A percentile compares a stretch with the other conserved stretches of the same genome.
Evolutionary conservation across 2,888 invertebrate species (phyloP).

Genomic region (Scaptomyza caliginosa): DNA sequence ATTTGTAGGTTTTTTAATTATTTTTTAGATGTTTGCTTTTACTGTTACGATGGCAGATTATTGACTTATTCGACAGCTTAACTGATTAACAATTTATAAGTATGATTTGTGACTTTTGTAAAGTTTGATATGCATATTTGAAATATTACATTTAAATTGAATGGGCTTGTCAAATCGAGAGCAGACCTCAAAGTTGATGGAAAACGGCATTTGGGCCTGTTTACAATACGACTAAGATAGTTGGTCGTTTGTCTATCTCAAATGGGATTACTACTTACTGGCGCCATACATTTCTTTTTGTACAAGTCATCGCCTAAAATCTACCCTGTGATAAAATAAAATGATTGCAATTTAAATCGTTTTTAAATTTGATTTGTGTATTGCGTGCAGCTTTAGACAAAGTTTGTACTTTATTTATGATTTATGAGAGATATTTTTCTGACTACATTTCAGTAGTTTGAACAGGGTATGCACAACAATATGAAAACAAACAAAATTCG

Average conservation of each 20-base stretch:
- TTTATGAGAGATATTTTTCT: neutral
- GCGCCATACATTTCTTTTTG: no score
- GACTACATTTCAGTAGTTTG: neutral
- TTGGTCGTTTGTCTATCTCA: conserved; percentile 7
- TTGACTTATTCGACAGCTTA: conserved; percentile 6
- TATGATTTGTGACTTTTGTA: neutral
- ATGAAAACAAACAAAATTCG: conserved; percentile 2
- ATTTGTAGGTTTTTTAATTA: conserved; percentile 21
- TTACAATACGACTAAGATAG: no score
- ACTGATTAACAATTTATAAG: neutral
- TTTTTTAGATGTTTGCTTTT: conserved; percentile 1
- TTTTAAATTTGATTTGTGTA: neutral
- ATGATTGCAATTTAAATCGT: no score
- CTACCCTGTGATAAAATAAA: neutral
- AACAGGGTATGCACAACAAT: neutral
- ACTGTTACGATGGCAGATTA: neutral
- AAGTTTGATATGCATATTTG: neutral
- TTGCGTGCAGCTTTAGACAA: neutral
- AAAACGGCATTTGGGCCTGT: no score
- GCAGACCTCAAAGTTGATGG: no score
- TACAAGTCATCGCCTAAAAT: neutral
- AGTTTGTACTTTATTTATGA: neutral
- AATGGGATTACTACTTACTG: conserved; percentile 2
- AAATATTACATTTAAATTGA: neutral
- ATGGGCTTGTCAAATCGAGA: no score